Conservation (phyloP, 2,113 vertebrate genomes). For the Anseranas semipalmata region DNA sequence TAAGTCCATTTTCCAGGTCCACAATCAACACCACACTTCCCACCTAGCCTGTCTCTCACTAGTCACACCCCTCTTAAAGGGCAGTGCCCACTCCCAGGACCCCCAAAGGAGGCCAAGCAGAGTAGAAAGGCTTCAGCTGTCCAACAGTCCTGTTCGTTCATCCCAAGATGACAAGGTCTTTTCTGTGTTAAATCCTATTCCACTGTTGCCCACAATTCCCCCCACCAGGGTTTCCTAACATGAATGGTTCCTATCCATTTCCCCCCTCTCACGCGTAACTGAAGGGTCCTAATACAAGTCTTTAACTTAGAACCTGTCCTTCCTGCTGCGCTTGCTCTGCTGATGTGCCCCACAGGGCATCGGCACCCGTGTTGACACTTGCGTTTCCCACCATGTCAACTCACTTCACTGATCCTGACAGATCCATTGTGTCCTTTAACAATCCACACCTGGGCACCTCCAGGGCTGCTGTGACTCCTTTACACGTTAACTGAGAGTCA, state of each 20-base stretch:
- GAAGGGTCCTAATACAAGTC: background rate
- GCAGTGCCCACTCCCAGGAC: no score
- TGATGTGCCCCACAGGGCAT: background rate
- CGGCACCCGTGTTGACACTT: accelerated
- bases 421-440: accelerated
- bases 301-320: background rate
- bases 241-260: background rate
- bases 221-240: background rate
- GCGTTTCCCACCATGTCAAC: background rate
- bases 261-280: background rate
- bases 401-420: background rate
- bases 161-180: background rate
- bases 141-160: background rate
- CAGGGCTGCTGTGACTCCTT: background rate
- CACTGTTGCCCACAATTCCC: background rate
- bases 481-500: accelerated
- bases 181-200: background rate
- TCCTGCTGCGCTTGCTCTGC: accelerated
- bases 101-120: background rate
- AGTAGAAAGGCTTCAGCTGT: background rate
- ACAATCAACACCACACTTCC: background rate
- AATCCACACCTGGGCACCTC: background rate
- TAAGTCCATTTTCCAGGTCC: background rate
- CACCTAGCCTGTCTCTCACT: background rate
- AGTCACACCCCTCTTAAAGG: background rate